These are phyloP conservation scores for Cryptotermes secundus DNA, from an alignment of 1,140 invertebrate genomes.

Conservation along the genomic window DNA sequence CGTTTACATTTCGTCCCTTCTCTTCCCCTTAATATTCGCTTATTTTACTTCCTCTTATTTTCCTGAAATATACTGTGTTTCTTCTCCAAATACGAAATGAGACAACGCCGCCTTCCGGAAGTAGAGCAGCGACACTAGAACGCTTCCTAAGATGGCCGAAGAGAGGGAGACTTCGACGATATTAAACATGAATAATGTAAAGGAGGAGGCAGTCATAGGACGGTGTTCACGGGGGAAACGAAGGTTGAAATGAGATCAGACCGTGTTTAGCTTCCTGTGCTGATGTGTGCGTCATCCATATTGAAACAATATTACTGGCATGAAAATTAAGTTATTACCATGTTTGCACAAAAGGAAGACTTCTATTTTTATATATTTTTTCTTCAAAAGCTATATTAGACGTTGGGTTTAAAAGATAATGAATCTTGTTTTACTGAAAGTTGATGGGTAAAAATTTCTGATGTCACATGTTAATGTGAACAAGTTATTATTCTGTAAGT, in stretches of 20 bases:
- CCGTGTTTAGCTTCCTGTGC: background rate
- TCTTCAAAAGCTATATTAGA: background rate
- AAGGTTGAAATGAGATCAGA: slow-evolving; percentile 15
- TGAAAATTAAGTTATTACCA: slow-evolving; percentile 11
- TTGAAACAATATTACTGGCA: background rate
- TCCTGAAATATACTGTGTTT: background rate
- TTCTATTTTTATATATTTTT: background rate
- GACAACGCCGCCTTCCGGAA: too few species aligned
- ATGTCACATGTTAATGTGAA: background rate
- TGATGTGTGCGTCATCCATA: background rate
- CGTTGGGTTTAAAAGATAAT: background rate
- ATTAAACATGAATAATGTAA: slow-evolving; percentile 20
- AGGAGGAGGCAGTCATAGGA: background rate
- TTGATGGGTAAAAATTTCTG: background rate
- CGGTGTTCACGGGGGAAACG: slow-evolving; percentile 1
- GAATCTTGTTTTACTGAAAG: background rate
- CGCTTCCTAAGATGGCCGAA: background rate
- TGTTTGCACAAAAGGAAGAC: background rate
- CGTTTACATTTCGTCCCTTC: background rate
- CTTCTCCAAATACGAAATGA: background rate
- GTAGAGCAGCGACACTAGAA: background rate
- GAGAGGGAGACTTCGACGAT: background rate
- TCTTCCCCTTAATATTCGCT: background rate
- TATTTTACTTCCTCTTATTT: background rate
- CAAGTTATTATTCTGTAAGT: background rate